phyloP scores from a whole-genome alignment of 2,888 invertebrate genomes.

The Macrosiphum euphorbiae region DNA sequence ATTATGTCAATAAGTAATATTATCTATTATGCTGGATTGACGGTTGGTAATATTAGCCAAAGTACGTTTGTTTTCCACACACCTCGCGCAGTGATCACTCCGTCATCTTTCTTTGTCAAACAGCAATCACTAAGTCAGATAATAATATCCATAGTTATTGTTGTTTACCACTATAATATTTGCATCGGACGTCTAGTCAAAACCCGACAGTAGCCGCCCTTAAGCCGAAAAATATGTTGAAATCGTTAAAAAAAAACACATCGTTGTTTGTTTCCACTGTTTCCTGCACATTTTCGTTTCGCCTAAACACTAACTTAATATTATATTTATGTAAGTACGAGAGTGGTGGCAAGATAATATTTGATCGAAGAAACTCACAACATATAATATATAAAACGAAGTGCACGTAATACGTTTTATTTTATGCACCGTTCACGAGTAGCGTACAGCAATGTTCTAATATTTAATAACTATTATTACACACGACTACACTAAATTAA shows the following conservation, averaged over 20 bases:
- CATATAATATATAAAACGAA: background rate
- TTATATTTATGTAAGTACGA: background rate
- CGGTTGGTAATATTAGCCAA: too few relatives aligned
- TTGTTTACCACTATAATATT: too few relatives aligned
- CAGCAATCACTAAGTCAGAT: too few relatives aligned
- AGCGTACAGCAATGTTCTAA: background rate
- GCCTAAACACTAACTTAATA: background rate
- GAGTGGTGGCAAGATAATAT: background rate
- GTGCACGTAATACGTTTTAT: background rate
- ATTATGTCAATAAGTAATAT: too few relatives aligned
- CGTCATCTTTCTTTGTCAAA: too few relatives aligned
- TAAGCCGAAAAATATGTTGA: too few relatives aligned
- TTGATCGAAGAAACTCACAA: background rate
- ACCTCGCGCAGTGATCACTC: too few relatives aligned
- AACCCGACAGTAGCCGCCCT: too few relatives aligned
- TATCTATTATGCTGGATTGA: too few relatives aligned
- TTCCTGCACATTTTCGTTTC: background rate
- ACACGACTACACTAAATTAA: background rate
- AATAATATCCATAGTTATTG: too few relatives aligned
- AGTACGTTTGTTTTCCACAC: too few relatives aligned
- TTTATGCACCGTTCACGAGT: background rate
- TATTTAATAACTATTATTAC: background rate
- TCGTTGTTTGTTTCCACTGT: background rate
- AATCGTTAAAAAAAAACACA: background rate
- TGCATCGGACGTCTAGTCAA: too few relatives aligned